Evolutionary conservation across 2,888 invertebrate genomes (phyloP), one percentile per base, ranked within the genome.

Genomic region (Eledona agricola): DNA sequence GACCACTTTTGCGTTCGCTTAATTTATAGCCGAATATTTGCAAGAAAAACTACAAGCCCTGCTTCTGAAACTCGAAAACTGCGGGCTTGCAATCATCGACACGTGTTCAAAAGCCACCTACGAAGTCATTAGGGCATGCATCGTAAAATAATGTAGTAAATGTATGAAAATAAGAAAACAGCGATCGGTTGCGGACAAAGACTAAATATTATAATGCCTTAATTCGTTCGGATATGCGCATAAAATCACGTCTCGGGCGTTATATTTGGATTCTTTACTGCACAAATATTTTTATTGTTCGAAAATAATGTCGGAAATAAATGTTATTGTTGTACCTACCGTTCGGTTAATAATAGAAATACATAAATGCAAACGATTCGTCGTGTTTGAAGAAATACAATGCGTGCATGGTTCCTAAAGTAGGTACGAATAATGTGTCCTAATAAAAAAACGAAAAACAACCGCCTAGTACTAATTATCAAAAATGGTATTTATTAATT

Each of bases 161-260:
- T 38, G 23, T 13, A 23, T 37, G 34, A 42, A 42, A 42, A 42
- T 42, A 42, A 31, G 20, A 16, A 9, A 13, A 29, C 29, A 17
- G 5, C 17, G 42, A 42, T 42, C 29, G 20, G 28, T 42, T 37
- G 23, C 35, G 35, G 13, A 19, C 19, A 42, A 59, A 62, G 59
- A 63, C 63, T 65, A 64, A 66, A 69, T 67, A 66, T 68, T 67
- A 65, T 68, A 69, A 68, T 68, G 68, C 63, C 64, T 66, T 67
- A 68, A 68, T 68, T 68, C 66, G 64, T 59, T 60, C 59, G 55
- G 57, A 62, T 67, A 67, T 66, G 60, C 60, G 66, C 65, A 62
- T 64, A 60, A 55, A 60, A 66, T 60, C 69, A 69, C 69, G 69
- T 68, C 58, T 58, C 42, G 59, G 51, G 53, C 55, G 66, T 66